phyloP scores from a whole-genome alignment of 2,888 invertebrate genomes.

The Rhabditoides inermis region DNA sequence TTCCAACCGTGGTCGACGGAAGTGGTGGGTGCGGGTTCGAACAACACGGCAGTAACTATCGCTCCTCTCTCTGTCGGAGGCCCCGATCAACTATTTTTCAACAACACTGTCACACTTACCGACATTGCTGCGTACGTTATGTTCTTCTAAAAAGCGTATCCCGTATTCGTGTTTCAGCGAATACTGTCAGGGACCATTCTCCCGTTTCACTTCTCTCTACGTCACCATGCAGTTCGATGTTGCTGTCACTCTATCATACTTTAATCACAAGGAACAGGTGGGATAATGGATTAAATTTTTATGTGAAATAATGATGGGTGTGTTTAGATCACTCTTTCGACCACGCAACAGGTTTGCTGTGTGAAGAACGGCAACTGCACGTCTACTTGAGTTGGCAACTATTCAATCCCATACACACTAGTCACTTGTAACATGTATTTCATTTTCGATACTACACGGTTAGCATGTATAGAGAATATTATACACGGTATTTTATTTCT shows the following conservation, averaged over 20 bases:
- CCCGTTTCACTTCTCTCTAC: constrained; percentile 38
- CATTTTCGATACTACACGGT: too few species aligned
- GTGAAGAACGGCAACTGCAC: constrained; percentile 43
- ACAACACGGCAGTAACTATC: constrained; percentile 15
- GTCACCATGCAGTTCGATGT: constrained; percentile 45
- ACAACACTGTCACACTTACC: constrained; percentile 33
- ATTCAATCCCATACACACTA: too few species aligned
- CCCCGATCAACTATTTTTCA: constrained; percentile 25
- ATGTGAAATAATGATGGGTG: background rate
- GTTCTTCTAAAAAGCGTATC: background rate
- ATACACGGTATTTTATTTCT: too few species aligned
- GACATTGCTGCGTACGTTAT: constrained; percentile 15
- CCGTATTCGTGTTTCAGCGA: constrained; percentile 26
- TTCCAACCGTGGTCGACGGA: constrained; percentile 36
- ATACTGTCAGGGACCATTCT: constrained; percentile 37
- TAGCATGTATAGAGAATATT: too few species aligned
- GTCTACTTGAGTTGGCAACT: constrained; percentile 8
- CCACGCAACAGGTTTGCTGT: constrained; percentile 40
- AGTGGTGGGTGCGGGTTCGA: constrained; percentile 32
- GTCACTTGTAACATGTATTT: too few species aligned
- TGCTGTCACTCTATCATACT: constrained; percentile 39
- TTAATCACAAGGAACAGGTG: constrained; percentile 31
- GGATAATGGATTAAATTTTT: background rate
- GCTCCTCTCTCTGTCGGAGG: constrained; percentile 19
- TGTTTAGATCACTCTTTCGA: constrained; percentile 27